Percentiles rank a stretch among this genome's conserved stretches.
Conservation (phyloP, 2,888 invertebrate species). For the Heliothis peltigera region DNA sequence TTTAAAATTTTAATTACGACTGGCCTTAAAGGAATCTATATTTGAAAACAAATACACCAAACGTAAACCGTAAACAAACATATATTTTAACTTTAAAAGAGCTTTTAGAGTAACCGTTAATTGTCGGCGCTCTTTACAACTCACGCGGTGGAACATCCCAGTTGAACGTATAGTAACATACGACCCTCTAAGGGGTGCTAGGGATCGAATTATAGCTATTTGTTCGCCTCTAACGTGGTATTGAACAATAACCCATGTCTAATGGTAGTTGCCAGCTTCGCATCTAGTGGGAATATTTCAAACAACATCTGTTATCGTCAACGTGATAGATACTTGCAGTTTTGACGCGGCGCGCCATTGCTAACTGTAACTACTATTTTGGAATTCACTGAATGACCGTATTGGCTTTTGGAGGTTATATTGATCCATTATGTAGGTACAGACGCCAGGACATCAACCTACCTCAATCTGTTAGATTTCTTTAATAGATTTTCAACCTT, state of each 20-base stretch:
- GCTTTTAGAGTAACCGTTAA: slow-evolving; percentile 64
- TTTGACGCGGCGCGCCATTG: slow-evolving; percentile 30
- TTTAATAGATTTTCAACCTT: no score
- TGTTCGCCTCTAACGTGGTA: slow-evolving; percentile 68
- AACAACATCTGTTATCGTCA: slow-evolving; percentile 53
- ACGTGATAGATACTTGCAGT: slow-evolving; percentile 35
- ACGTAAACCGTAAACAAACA: slow-evolving; percentile 22
- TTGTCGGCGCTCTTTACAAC: slow-evolving; percentile 66
- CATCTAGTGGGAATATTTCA: slow-evolving; percentile 53
- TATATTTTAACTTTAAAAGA: slow-evolving; percentile 39
- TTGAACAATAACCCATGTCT: slow-evolving; percentile 70
- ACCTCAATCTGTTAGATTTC: no score
- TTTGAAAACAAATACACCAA: background rate
- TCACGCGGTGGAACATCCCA: slow-evolving; percentile 60
- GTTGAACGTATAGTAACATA: slow-evolving; percentile 62
- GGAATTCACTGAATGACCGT: slow-evolving; percentile 10
- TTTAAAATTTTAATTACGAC: background rate
- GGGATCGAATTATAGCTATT: slow-evolving; percentile 81
- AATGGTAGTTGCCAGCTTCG: slow-evolving; percentile 58
- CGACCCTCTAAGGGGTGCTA: slow-evolving; percentile 75
- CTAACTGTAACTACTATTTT: background rate
- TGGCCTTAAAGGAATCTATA: background rate
- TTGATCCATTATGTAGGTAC: no score
- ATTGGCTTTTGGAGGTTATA: no score
- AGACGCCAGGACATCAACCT: no score